A percentile compares a stretch with the other conserved stretches of the same genome.
These are phyloP conservation scores for Oryzaephilus surinamensis DNA, from an alignment of 1,140 invertebrate species.

Conservation along the genomic window DNA sequence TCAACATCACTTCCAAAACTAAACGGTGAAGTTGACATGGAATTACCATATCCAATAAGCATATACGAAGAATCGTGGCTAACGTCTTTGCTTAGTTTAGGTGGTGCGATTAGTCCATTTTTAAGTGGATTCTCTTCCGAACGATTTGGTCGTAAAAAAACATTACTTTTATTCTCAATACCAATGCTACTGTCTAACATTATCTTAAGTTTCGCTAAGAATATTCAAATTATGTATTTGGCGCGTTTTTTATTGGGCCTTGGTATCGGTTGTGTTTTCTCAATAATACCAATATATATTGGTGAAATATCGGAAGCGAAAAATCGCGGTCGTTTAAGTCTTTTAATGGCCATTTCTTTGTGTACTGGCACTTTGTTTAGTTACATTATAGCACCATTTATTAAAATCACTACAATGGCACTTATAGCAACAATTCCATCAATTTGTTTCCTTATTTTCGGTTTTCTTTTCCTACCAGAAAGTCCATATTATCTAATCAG, in stretches of 20 bases:
- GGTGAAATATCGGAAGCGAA: constrained; percentile 1
- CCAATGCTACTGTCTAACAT: neutral
- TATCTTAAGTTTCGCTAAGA: constrained; percentile 2
- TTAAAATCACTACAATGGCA: neutral
- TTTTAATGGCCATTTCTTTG: neutral
- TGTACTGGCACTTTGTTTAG: constrained; percentile 1
- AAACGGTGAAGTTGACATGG: neutral
- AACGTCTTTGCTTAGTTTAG: neutral
- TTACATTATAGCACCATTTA: constrained; percentile 5
- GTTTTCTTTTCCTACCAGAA: constrained; percentile 1
- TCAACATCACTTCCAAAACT: constrained; percentile 1
- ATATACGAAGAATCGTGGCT: constrained; percentile 4
- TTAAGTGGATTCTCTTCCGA: constrained; percentile 1
- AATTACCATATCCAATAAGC: constrained; percentile 1
- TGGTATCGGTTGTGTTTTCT: neutral
- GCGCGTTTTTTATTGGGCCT: constrained; percentile 3
- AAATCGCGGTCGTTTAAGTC: constrained; percentile 3
- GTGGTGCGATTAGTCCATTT: constrained; percentile 1
- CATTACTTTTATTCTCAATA: neutral
- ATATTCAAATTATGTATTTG: neutral
- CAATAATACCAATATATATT: constrained; percentile 1
- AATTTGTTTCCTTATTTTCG: no score
- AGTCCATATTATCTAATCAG: constrained; percentile 29
- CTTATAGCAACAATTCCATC: neutral
- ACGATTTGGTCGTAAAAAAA: constrained; percentile 2